Evolutionary conservation across 2,113 vertebrate genomes (phyloP).

Genomic region (Myotis davidii): DNA sequence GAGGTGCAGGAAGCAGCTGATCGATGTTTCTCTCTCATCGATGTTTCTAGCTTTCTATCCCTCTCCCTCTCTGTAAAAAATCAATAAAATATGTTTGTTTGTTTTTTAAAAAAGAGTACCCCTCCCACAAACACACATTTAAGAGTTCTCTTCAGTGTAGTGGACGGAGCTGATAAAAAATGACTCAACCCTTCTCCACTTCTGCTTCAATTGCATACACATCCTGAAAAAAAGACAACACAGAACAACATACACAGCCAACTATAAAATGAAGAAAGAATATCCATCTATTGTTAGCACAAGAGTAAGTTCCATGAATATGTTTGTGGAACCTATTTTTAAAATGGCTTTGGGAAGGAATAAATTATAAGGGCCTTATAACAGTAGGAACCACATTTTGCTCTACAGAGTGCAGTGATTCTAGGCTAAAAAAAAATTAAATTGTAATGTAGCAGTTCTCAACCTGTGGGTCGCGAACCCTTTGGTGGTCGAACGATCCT

Average conservation of each 20-base stretch:
- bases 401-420: neutral
- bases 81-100: no score
- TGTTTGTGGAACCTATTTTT: neutral
- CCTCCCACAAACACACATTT: neutral
- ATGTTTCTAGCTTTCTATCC: no score
- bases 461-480: no score
- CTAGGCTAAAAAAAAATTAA: neutral
- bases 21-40: no score
- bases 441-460: neutral
- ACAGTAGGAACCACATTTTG: neutral
- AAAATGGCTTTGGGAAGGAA: neutral
- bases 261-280: neutral
- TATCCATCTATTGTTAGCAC: neutral
- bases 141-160: neutral
- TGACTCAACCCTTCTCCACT: neutral
- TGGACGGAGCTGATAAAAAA: neutral
- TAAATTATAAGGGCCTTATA: neutral
- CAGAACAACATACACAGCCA: neutral
- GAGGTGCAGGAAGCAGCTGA: no score
- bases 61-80: no score
- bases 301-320: neutral
- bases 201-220: neutral
- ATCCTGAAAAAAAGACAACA: neutral
- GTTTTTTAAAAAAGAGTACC: neutral
- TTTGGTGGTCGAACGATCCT: no score